Base-by-base conservation (phyloP, 30 jellyfish, hydroid and myxozoan species). In the Rhopilema esculentum region DNA sequence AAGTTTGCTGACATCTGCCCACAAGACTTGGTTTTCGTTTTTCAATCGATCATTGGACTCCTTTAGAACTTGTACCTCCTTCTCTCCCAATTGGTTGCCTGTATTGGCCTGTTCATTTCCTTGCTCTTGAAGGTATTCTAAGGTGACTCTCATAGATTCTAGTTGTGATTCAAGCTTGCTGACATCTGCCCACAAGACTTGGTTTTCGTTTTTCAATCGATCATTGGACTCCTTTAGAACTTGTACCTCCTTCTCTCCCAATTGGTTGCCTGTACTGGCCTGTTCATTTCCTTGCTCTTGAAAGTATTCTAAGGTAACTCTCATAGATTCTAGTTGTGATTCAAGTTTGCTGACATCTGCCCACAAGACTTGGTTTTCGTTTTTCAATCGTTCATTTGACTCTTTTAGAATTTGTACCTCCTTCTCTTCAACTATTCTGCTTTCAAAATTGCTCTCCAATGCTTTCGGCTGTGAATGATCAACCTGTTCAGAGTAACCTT, bases 281-380 rank as follows among this genome's bases (percentile, higher is more conserved):
- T 40, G 9, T 15, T 67, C 9, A 17, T 49, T 1, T 33, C 40
- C 49, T 67, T 67, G 40, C 48, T 21, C 51, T 23, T 71, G 66
- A 15, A 27, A 65, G 8, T 8, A 22, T 27, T 77, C 33, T 4
- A 20, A 1, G 4, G 50, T 75, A 6, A 6, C 25, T 28, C 22
- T 75, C 85, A 26, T 16, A 49, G 88, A 77, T 25, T 52, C 66
- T 22, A 23, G 28, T 53, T 51, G 65, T 18, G 88, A 16, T 27
- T 77, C 24, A 22, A 51, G 88, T 16, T 31, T 77, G 23, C 53
- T 57, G n/a, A 12, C 76, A 8, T 77, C 73, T 49, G 28, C n/a
- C 16, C 66, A 27, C 6, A 24, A 49, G 19, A 19, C 77, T 20
- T 61, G 26, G 29, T 50, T 77, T 26, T 77, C 88, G 25, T 17